Conservation (phyloP, 1,140 invertebrate genomes). For the Panagrolaimus sp. region DNA sequence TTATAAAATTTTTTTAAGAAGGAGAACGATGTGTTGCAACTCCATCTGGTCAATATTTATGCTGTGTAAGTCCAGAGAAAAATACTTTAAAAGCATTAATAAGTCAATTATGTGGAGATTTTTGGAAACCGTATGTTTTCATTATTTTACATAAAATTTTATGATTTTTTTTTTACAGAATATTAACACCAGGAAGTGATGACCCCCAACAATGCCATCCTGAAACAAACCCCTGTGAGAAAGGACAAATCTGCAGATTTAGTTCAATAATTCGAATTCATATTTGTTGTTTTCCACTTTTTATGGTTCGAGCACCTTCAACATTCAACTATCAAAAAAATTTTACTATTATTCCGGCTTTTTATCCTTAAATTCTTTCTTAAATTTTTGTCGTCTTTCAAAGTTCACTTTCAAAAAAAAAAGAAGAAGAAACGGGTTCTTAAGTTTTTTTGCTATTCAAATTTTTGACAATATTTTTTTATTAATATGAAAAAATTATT, state of each 20-base stretch:
- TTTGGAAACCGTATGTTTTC: slow-evolving; percentile 13
- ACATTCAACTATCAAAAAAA: background rate
- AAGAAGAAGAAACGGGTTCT: too few species aligned
- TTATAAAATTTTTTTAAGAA: slow-evolving; percentile 4
- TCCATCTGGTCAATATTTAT: slow-evolving; percentile 8
- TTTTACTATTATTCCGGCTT: too few species aligned
- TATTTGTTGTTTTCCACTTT: slow-evolving; percentile 13
- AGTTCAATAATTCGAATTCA: slow-evolving; percentile 16
- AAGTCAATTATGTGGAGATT: slow-evolving; percentile 15
- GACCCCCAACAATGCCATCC: slow-evolving; percentile 13
- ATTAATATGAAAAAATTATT: too few species aligned
- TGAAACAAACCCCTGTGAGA: background rate
- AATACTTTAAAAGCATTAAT: slow-evolving; percentile 15
- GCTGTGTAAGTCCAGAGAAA: slow-evolving; percentile 9
- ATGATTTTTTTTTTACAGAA: slow-evolving; percentile 3
- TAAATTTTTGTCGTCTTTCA: too few species aligned
- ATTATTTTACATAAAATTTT: too few species aligned
- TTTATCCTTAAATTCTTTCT: too few species aligned
- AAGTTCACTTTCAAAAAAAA: too few species aligned
- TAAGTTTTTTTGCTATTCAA: too few species aligned
- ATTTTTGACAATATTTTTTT: too few species aligned
- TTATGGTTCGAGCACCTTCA: slow-evolving; percentile 2
- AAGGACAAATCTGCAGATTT: slow-evolving; percentile 3
- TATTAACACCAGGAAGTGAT: background rate
- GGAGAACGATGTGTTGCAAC: slow-evolving; percentile 14